These are phyloP conservation scores for Pseudococcus viburni DNA, from an alignment of 2,888 invertebrate genomes.

Conservation along the genomic window DNA sequence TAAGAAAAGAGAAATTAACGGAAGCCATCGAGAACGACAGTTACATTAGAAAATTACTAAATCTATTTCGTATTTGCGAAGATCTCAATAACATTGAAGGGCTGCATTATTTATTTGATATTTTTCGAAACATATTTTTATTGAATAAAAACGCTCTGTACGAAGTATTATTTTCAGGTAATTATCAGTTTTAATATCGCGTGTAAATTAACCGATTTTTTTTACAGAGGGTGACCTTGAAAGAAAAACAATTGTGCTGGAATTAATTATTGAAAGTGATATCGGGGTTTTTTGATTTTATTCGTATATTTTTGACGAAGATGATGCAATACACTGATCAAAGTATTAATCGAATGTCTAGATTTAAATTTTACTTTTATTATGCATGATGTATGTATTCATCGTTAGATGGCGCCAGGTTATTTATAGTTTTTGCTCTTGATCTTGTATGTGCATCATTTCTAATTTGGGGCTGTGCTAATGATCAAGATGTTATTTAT, in stretches of 20 bases:
- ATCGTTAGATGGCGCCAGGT: not conserved
- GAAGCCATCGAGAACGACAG: slow-evolving; percentile 93
- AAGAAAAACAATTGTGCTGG: not conserved
- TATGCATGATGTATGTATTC: not conserved
- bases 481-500: too few relatives aligned
- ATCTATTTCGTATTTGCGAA: slow-evolving; percentile 97
- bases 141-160: slow-evolving; percentile 97
- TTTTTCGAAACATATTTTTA: slow-evolving; percentile 98
- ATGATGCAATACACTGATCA: slow-evolving; percentile 18
- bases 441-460: too few relatives aligned
- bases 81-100: slow-evolving; percentile 96
- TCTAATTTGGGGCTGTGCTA: too few relatives aligned
- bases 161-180: slow-evolving; percentile 94
- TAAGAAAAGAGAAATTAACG: slow-evolving; percentile 94
- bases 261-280: not conserved
- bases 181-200: not conserved
- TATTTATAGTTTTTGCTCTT: slow-evolving; percentile 43
- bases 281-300: not conserved
- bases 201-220: not conserved
- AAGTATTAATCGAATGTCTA: not conserved
- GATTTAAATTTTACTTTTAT: not conserved
- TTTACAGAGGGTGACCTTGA: not conserved
- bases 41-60: slow-evolving; percentile 94
- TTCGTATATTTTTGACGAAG: not conserved
- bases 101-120: slow-evolving; percentile 95